phyloP scores from a whole-genome alignment of 2,113 vertebrate genomes.

The Loxodonta africana region DNA sequence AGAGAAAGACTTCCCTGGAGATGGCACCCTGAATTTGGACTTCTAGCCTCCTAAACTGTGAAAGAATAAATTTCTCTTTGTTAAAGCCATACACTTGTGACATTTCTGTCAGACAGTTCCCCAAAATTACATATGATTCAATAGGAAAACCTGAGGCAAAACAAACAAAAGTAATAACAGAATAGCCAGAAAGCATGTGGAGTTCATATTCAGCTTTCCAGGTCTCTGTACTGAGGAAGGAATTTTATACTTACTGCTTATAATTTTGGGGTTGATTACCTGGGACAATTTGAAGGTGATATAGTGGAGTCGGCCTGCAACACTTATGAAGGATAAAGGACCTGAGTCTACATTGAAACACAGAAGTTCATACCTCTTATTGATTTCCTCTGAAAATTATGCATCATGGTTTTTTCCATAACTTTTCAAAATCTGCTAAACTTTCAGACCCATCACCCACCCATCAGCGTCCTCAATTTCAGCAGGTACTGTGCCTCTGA shows the following conservation, averaged over 20 bases:
- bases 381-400: conserved; percentile 43
- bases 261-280: background rate
- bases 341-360: background rate
- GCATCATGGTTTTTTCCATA: background rate
- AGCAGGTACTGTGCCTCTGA: background rate
- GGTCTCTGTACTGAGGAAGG: background rate
- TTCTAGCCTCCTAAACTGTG: no score
- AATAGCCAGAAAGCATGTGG: background rate
- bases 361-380: background rate
- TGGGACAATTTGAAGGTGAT: background rate
- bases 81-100: no score
- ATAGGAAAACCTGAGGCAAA: background rate
- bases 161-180: background rate
- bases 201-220: background rate
- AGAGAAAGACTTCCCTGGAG: no score
- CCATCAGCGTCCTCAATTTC: conserved; percentile 1
- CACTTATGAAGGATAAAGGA: background rate
- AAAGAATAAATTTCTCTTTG: no score
- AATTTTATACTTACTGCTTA: background rate
- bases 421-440: background rate
- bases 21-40: no score
- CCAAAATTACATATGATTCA: background rate
- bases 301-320: conserved; percentile 25
- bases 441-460: background rate
- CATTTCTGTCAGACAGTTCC: no score